A percentile compares a stretch with the other conserved stretches of the same genome.
phyloP scores from a whole-genome alignment of 2,888 invertebrate genomes.

The Lochmaea crataegi region DNA sequence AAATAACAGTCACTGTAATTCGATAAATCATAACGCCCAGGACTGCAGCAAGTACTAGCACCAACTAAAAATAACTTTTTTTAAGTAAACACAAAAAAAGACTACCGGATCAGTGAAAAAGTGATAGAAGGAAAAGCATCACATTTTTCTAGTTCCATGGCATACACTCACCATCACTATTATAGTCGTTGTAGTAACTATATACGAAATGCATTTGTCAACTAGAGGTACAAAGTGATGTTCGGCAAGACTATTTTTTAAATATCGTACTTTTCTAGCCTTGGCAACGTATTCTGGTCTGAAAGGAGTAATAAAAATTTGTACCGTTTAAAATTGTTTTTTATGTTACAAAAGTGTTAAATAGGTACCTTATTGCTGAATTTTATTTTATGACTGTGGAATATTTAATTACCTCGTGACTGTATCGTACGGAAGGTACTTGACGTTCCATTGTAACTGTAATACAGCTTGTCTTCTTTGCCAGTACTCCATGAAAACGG shows the following conservation, averaged over 20 bases:
- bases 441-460: constrained; percentile 58
- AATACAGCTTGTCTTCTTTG: constrained; percentile 56
- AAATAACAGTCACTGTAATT: constrained; percentile 42
- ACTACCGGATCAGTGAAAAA: too few relatives aligned
- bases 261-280: constrained; percentile 38
- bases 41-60: constrained; percentile 48
- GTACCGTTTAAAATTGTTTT: too few relatives aligned
- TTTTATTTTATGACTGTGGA: too few relatives aligned
- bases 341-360: neutral
- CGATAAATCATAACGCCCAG: constrained; percentile 53
- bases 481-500: constrained; percentile 60
- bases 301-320: constrained; percentile 23
- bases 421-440: constrained; percentile 47
- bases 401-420: constrained; percentile 46
- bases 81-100: neutral
- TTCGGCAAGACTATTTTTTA: constrained; percentile 32
- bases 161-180: constrained; percentile 37
- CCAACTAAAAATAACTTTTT: constrained; percentile 46
- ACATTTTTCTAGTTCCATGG: too few relatives aligned
- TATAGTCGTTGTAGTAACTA: constrained; percentile 36
- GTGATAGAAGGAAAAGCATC: too few relatives aligned
- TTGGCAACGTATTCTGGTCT: constrained; percentile 46
- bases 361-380: neutral
- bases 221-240: constrained; percentile 40
- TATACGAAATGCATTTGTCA: constrained; percentile 35